Percentiles rank a stretch among this genome's conserved stretches.
Evolutionary conservation across 2,888 invertebrate species (phyloP).

Genomic region (Pandemis heparana): DNA sequence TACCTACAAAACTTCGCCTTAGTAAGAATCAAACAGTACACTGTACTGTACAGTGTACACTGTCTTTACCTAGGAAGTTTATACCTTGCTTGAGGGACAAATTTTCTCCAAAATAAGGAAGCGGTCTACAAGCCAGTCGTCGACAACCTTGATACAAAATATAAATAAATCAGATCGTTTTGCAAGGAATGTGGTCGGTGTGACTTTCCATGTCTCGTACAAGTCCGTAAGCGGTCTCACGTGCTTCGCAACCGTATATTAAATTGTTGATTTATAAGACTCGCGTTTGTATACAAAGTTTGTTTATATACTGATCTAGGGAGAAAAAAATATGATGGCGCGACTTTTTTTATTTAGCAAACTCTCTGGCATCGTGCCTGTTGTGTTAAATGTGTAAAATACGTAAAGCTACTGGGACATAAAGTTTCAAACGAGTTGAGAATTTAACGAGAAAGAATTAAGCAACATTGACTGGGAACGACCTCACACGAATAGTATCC

Average conservation of each 20-base stretch:
- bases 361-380: background rate
- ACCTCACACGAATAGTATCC: background rate
- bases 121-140: constrained; percentile 9
- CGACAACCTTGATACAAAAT: constrained; percentile 43
- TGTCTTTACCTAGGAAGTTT: no score
- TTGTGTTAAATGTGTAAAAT: background rate
- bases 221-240: constrained; percentile 41
- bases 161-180: constrained; percentile 58
- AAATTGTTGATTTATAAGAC: background rate
- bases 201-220: constrained; percentile 59
- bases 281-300: constrained; percentile 23
- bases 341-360: background rate
- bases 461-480: background rate
- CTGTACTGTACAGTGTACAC: no score
- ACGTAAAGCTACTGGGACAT: background rate
- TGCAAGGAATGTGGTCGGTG: constrained; percentile 61
- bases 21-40: no score
- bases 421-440: background rate
- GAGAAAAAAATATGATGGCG: constrained; percentile 5
- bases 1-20: no score
- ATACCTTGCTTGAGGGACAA: background rate
- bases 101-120: constrained; percentile 28
- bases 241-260: constrained; percentile 21
- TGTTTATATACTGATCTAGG: constrained; percentile 11
- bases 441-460: background rate